Conservation (phyloP, 1,140 invertebrate genomes). For the Galendromus occidentalis region DNA sequence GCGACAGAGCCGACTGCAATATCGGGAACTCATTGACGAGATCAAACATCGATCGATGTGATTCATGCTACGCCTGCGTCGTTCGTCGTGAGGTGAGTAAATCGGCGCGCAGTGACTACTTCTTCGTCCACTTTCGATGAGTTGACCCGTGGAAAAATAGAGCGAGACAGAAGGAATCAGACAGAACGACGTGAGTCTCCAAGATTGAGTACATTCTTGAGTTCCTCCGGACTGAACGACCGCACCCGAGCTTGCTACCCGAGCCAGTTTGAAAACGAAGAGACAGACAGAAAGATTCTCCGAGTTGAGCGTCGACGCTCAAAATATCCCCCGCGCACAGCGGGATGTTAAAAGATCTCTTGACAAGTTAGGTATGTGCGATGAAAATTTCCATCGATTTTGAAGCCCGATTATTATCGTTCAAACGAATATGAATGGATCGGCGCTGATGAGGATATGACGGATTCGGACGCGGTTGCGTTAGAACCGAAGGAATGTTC, state of each 20-base stretch:
- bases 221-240: constrained; percentile 9
- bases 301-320: not conserved
- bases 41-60: not conserved
- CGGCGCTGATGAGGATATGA: too few relatives aligned
- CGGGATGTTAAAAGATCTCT: not conserved
- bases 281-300: not conserved
- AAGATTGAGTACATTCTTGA: not conserved
- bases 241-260: constrained; percentile 8
- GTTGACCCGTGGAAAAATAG: not conserved
- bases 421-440: too few relatives aligned
- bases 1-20: not conserved
- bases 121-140: not conserved
- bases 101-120: not conserved
- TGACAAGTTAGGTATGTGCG: too few relatives aligned
- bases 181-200: not conserved
- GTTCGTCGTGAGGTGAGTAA: not conserved
- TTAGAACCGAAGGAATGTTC: too few relatives aligned
- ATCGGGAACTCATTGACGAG: not conserved
- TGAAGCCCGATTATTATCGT: too few relatives aligned
- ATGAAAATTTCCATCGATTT: too few relatives aligned
- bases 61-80: too few relatives aligned
- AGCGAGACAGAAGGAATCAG: not conserved
- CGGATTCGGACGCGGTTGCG: too few relatives aligned
- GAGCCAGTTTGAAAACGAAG: not conserved
- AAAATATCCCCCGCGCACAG: not conserved